A percentile compares a stretch with the other conserved stretches of the same genome.
These are phyloP conservation scores for Ochropleura plecta DNA, from an alignment of 2,888 invertebrate genomes.

Conservation along the genomic window DNA sequence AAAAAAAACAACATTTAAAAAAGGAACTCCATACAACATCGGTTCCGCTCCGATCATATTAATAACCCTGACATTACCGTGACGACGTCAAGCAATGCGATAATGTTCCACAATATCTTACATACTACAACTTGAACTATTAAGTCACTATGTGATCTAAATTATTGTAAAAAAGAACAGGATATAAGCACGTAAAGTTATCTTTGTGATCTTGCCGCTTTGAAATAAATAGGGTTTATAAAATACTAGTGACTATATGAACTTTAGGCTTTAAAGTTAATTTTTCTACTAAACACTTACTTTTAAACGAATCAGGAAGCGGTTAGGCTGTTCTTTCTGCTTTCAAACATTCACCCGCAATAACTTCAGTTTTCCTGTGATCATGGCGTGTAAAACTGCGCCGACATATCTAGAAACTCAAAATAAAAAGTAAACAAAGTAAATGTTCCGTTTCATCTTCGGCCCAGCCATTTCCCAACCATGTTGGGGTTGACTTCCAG, in stretches of 20 bases:
- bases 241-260: background rate
- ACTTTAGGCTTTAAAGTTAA: too few relatives aligned
- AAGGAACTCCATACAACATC: constrained; percentile 41
- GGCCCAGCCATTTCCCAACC: too few relatives aligned
- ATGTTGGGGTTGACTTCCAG: too few relatives aligned
- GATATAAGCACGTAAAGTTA: constrained; percentile 19
- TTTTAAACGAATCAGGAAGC: too few relatives aligned
- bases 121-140: constrained; percentile 18
- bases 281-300: too few relatives aligned
- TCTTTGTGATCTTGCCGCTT: constrained; percentile 18
- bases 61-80: constrained; percentile 62
- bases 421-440: too few relatives aligned
- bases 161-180: constrained; percentile 44
- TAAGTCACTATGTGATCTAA: constrained; percentile 40
- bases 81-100: constrained; percentile 38
- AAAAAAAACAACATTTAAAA: constrained; percentile 18
- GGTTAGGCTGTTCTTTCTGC: too few relatives aligned
- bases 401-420: too few relatives aligned
- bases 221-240: background rate
- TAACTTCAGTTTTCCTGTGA: too few relatives aligned
- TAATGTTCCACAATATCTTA: constrained; percentile 47
- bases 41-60: constrained; percentile 57
- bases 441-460: too few relatives aligned
- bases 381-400: too few relatives aligned
- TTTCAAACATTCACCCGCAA: too few relatives aligned